phyloP scores from a whole-genome alignment of 1,140 invertebrate species.

The silkworm (Bombyx mori) region DNA sequence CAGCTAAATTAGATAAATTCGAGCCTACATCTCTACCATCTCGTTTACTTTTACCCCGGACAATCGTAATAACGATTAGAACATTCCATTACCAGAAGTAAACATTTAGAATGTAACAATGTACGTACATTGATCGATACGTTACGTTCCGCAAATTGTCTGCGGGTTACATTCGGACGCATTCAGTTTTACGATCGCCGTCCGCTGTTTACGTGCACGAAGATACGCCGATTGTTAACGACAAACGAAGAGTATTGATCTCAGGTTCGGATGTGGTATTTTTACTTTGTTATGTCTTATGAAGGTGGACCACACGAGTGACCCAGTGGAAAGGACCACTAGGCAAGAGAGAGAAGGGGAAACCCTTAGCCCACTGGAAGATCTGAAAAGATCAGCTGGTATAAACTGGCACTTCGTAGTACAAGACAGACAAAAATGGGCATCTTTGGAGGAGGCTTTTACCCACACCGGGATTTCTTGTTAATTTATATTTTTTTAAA shows the following conservation, averaged over 20 bases:
- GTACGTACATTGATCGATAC: conserved; percentile 31
- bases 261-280: conserved; percentile 26
- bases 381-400: not conserved
- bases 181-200: conserved; percentile 61
- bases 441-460: too few species aligned
- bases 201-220: conserved; percentile 56
- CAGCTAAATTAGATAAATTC: too few species aligned
- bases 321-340: too few species aligned
- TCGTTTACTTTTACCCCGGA: too few species aligned
- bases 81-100: too few species aligned
- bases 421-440: too few species aligned
- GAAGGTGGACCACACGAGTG: too few species aligned
- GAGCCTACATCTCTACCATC: too few species aligned
- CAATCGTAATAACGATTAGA: too few species aligned
- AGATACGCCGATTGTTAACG: conserved; percentile 43
- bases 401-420: not conserved
- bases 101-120: conserved; percentile 1
- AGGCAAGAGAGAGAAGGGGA: too few species aligned
- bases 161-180: conserved; percentile 37
- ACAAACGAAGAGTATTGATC: conserved; percentile 24
- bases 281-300: not conserved
- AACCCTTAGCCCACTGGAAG: too few species aligned
- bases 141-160: conserved; percentile 32
- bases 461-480: not conserved
- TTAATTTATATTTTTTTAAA: conserved; percentile 1